Evolutionary conservation across 2,797 vertebrate genomes (phyloP), one percentile per base, ranked within the genome.

Genomic region (Sebastes cheni): DNA sequence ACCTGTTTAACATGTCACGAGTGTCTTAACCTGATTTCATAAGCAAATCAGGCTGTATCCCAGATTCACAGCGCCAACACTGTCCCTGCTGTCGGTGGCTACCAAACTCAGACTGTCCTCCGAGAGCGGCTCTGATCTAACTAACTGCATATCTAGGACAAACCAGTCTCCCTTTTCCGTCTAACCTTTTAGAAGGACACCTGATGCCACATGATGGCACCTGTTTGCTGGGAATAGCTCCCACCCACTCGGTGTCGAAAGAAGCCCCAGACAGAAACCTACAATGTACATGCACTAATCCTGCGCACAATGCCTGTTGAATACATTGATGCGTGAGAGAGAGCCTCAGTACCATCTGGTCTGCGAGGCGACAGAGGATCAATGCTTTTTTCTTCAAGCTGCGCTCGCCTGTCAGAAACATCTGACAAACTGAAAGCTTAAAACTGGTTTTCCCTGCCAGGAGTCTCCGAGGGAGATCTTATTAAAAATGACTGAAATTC

Each of bases 21-120:
- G 50, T 16, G 55, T 66, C 73, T 82, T 91, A 92, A 91, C 92
- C 92, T 93, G 86, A 91, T 92, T 93, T 90, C 73, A 87, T 73
- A 50, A 81, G 83, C 80, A 87, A 92, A 91, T 87, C 85, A 86
- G 91, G 88, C 79, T 89, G 80, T 67, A 88, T 88, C 89, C 90
- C 84, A 90, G 80, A 92, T 89, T 86, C 52, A 77, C 68, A 75
- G 46, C 72, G 6, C 74, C 30, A 50, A 8, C 18, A 16, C 78
- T 25, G 78, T 80, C 80, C 80, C 82, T 11, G 67, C 77, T 75
- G 88, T 82, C 76, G 16, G 67, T 66, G 82, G 88, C 86, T 36
- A 89, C 82, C 74, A 75, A 82, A 83, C 81, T 78, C 84, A 84
- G 80, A 70, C 39, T 9, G 81, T 84, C 91, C 91, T 87, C 25